A percentile compares a stretch with the other conserved stretches of the same genome.
phyloP scores from a whole-genome alignment of 2,797 vertebrate genomes.

The Atherinosoma microstoma region DNA sequence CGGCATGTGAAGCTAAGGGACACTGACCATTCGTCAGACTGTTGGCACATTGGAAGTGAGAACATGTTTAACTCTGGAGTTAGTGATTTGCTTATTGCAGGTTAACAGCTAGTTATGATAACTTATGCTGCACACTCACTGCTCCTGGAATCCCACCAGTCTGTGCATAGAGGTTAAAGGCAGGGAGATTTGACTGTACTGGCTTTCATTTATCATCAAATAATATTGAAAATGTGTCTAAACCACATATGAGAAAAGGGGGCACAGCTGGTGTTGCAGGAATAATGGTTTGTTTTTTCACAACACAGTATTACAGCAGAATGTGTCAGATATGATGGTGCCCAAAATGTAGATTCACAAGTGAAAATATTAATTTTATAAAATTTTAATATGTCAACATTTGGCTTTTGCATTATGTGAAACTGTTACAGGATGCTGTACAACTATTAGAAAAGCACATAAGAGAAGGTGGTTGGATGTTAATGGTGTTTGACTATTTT shows the following conservation, averaged over 20 bases:
- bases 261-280: neutral
- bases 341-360: neutral
- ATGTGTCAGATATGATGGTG: neutral
- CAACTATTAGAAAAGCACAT: no score
- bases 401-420: neutral
- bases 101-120: neutral
- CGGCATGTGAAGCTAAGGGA: no score
- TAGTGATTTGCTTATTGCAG: neutral
- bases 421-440: no score
- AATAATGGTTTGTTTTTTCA: neutral
- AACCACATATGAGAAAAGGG: neutral
- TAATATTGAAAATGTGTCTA: neutral
- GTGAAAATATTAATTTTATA: neutral
- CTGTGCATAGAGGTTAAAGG: neutral
- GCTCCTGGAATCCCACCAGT: neutral
- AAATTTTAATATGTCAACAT: neutral
- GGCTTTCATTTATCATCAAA: neutral
- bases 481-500: no score
- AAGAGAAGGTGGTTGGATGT: no score
- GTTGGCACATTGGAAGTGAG: no score
- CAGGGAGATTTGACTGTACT: neutral
- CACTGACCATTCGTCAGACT: no score
- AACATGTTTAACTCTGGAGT: neutral
- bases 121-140: neutral
- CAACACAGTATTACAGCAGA: neutral